Conservation (phyloP, 2,888 invertebrate species). For the Priapulus caudatus region DNA sequence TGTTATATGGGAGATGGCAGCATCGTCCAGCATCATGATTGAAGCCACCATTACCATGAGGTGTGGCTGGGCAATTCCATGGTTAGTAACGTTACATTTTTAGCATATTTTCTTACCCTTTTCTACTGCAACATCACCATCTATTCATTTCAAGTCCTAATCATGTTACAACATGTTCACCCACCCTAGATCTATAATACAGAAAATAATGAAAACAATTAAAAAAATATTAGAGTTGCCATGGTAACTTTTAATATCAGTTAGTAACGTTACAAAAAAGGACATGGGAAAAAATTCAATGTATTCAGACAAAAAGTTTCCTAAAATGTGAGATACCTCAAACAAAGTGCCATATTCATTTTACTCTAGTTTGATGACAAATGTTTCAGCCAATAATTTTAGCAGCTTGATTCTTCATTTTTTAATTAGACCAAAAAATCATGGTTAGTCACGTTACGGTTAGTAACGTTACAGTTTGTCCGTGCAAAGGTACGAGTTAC, state of each 20-base stretch:
- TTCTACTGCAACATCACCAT: not conserved
- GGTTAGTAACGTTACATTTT: conserved; percentile 1
- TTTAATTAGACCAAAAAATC: not conserved
- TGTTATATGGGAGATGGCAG: no score
- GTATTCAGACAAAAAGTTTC: conserved; percentile 1
- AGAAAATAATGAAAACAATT: not conserved
- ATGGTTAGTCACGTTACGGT: conserved; percentile 1
- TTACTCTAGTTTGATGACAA: not conserved
- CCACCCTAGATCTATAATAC: not conserved
- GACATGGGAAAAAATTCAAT: not conserved
- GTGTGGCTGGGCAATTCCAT: not conserved
- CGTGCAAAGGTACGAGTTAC: not conserved
- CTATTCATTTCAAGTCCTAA: not conserved
- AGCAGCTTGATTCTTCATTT: not conserved
- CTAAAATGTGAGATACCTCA: conserved; percentile 1
- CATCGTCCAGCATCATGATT: no score
- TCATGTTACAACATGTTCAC: conserved; percentile 1
- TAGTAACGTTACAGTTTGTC: conserved; percentile 3
- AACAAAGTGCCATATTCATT: not conserved
- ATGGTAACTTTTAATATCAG: not conserved
- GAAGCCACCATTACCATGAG: no score
- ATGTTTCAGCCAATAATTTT: not conserved
- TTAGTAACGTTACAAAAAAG: conserved; percentile 3
- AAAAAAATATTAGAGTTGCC: not conserved
- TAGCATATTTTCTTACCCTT: not conserved